Base-by-base conservation (phyloP, 2,797 vertebrate genomes). In the Cryptoprocta ferox region DNA sequence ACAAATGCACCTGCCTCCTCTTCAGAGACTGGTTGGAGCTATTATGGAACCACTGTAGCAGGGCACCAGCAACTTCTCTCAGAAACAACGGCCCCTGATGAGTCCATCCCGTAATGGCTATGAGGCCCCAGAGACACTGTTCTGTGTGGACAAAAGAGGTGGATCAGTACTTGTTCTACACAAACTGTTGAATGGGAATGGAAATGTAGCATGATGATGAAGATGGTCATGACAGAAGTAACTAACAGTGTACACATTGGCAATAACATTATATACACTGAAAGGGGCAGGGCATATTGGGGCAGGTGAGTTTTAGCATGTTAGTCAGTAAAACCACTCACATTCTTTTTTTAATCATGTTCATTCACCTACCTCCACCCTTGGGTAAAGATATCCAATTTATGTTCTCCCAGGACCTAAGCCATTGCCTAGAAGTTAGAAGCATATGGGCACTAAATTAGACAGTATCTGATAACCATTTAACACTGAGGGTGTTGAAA, bases 331-430 rank as follows among this genome's bases (percentile, higher is more conserved):
- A 94, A 92, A 92, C 30, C 18, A 84, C 13, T 53, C 30, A 71
- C 3, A 75, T 16, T 70, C 42, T 80, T 88, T 75, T 75, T 95
- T 5, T 61, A 93, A 53, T 66, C 21, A 61, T 16, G 65, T 84
- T 70, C 12, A 61, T 71, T 92, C 95, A 78, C 15, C 61, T 59
- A 59, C 15, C 21, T n/a, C 37, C 24, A 90, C 10, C 18, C 9
- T 71, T 61, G 32, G 37, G 12, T 95, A 90, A 96, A 86, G 13
- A 96, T 97, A 91, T 61, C 24, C 35, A 92, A 66, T 48, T 81
- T 84, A 79, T 42, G 11, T n/a, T 83, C 59, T 90, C 65, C 14
- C 8, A 59, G 48, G 48, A 5, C 39, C 79, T 92, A 95, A 68
- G 15, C 5, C 26, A 50, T 26, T 82, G 85, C 26, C 63, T 86